Base-by-base conservation (phyloP, 2,888 invertebrate genomes). In the Vanessa cardui region DNA sequence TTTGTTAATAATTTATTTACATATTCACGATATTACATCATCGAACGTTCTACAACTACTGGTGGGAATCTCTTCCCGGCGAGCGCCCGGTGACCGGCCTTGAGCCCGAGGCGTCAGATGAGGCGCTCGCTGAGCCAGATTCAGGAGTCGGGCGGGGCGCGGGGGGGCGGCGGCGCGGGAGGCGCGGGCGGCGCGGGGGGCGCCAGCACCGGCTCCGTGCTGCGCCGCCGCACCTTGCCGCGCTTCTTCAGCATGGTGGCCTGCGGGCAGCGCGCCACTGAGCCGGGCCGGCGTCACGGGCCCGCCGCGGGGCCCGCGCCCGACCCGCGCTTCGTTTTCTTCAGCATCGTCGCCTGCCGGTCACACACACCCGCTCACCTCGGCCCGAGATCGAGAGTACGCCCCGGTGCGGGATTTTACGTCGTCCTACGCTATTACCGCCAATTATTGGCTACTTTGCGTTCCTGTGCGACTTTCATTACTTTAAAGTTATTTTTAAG, bases 191-290 rank as follows among this genome's bases (percentile, higher is more conserved):
- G 85, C 65, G 89, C 86, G 69, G 85, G 78, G 87, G 83, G 73
- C 72, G 86, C 69, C 78, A 81, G 74, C 85, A 87, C 78, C 87
- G 96, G 96, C 94, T 98, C 97, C 80, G 98, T 98, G 94, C 98
- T 98, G 87, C 98, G 96, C 80, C 99, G 95, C 93, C 98, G 98
- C 96, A 98, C 98, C 95, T 99, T 99, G 85, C 95, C 95, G 94
- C 97, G 97, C 95, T 99, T 99, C 96, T 99, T 99, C 94, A 99
- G 95, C 99, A 99, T 99, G 93, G 99, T 99, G 90, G 99, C 99
- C 99, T 99, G 94, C 93, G 93, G 94, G 92, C 88, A 87, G 91
- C 92, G 80, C 82, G 79, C 81, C 76, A 74, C 75, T 77, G 77
- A 77, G 77, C 74, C 76, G 79, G 77, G 76, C 77, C 77, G 75